Percentiles rank a stretch among this genome's conserved stretches.
Conservation (phyloP, 2,113 vertebrate genomes). For the Siniperca chuatsi region DNA sequence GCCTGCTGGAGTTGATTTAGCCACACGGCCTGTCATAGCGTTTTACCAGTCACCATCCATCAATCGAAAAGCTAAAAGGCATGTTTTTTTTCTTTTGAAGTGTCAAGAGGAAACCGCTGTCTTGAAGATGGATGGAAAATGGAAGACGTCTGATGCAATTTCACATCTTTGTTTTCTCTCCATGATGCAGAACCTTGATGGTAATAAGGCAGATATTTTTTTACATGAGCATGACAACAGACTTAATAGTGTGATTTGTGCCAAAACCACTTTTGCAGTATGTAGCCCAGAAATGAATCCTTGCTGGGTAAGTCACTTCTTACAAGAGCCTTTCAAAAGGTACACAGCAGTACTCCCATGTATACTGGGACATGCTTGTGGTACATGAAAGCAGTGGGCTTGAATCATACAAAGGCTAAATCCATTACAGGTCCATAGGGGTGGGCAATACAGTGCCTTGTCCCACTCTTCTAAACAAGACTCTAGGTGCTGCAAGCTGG, state of each 20-base stretch:
- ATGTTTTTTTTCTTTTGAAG: conserved; percentile 49
- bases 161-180: conserved; percentile 68
- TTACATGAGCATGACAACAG: conserved; percentile 60
- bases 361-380: conserved; percentile 81
- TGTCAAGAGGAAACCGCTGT: conserved; percentile 49
- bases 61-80: conserved; percentile 59
- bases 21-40: conserved; percentile 70
- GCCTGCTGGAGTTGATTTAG: conserved; percentile 79
- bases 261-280: conserved; percentile 58
- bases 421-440: conserved; percentile 88
- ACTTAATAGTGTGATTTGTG: conserved; percentile 56
- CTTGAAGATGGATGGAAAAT: conserved; percentile 52
- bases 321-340: conserved; percentile 56
- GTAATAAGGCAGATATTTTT: conserved; percentile 56
- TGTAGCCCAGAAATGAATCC: conserved; percentile 48
- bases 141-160: conserved; percentile 58
- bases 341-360: conserved; percentile 39
- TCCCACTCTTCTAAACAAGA: conserved; percentile 89
- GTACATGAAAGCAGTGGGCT: conserved; percentile 85
- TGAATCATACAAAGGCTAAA: conserved; percentile 86
- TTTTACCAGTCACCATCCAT: conserved; percentile 76
- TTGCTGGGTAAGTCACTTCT: conserved; percentile 31
- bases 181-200: conserved; percentile 53
- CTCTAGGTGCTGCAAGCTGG: conserved; percentile 88
- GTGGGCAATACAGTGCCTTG: conserved; percentile 81